Conservation (phyloP, 2,888 invertebrate genomes). For the Cataglyphis livida region DNA sequence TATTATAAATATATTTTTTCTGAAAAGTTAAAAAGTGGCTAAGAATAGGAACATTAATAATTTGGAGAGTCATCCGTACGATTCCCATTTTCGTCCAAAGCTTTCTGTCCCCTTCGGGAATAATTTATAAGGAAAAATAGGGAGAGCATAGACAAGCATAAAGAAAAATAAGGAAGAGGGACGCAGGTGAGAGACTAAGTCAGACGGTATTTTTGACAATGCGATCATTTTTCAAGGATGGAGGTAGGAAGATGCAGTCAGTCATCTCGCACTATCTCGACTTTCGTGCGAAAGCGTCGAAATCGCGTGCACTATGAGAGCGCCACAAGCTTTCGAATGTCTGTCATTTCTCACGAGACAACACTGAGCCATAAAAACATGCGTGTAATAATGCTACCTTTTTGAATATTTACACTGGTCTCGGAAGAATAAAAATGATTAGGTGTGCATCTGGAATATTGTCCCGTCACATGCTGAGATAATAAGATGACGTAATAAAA, state of each 20-base stretch:
- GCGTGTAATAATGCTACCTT: slow-evolving; percentile 57
- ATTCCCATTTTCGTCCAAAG: slow-evolving; percentile 17
- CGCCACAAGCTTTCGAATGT: slow-evolving; percentile 56
- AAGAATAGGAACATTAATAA: slow-evolving; percentile 26
- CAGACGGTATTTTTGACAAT: slow-evolving; percentile 69
- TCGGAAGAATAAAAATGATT: slow-evolving; percentile 37
- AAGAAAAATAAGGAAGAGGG: slow-evolving; percentile 65
- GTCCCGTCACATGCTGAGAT: neutral
- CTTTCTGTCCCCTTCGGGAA: slow-evolving; percentile 31
- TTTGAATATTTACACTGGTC: slow-evolving; percentile 17
- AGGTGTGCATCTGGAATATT: neutral
- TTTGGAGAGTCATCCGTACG: slow-evolving; percentile 9
- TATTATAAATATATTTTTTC: slow-evolving; percentile 10
- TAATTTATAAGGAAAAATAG: slow-evolving; percentile 69
- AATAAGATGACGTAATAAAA: neutral
- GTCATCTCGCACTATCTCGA: slow-evolving; percentile 36
- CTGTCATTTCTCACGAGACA: slow-evolving; percentile 68
- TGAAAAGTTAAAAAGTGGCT: neutral
- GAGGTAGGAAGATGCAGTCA: slow-evolving; percentile 44
- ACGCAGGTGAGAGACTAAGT: slow-evolving; percentile 68
- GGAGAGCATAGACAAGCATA: slow-evolving; percentile 57
- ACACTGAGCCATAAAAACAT: slow-evolving; percentile 67
- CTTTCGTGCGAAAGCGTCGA: slow-evolving; percentile 51
- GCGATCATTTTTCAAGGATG: slow-evolving; percentile 70
- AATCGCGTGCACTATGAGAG: slow-evolving; percentile 42